A percentile compares a stretch with the other conserved stretches of the same genome.
These are phyloP conservation scores for Erpobdella octoculata DNA, from an alignment of 2,888 invertebrate genomes.

Conservation along the genomic window DNA sequence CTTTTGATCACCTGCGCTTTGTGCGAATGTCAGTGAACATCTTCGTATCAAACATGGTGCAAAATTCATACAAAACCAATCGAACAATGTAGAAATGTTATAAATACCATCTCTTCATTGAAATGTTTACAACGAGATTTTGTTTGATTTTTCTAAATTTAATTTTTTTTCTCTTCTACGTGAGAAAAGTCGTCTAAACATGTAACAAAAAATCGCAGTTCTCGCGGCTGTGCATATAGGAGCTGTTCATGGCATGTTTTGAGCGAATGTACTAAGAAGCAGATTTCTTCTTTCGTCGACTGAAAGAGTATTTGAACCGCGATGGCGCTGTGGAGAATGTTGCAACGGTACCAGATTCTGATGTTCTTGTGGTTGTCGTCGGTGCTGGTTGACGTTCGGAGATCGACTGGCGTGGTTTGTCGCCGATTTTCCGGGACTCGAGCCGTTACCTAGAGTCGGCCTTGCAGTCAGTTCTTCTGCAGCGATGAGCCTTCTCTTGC, in stretches of 20 bases:
- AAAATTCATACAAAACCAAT: too few species aligned
- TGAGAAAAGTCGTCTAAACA: too few species aligned
- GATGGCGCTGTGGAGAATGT: neutral
- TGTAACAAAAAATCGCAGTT: too few species aligned
- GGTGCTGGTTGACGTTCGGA: neutral
- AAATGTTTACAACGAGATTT: too few species aligned
- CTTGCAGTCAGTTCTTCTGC: neutral
- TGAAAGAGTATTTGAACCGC: neutral
- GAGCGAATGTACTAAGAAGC: neutral
- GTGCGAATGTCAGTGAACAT: too few species aligned
- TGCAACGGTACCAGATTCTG: neutral
- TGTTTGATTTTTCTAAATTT: too few species aligned
- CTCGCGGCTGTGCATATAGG: neutral
- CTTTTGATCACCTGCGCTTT: too few species aligned
- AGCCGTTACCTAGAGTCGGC: neutral
- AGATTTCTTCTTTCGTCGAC: neutral
- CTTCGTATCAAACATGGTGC: too few species aligned
- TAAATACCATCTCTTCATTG: too few species aligned
- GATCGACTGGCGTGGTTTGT: neutral
- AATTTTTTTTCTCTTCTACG: too few species aligned
- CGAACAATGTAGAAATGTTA: too few species aligned
- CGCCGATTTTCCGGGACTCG: neutral
- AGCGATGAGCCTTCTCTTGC: neutral
- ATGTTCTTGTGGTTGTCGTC: neutral
- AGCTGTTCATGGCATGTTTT: neutral